phyloP scores from a whole-genome alignment of 2,113 vertebrate genomes.

The Bothrops jararaca region DNA sequence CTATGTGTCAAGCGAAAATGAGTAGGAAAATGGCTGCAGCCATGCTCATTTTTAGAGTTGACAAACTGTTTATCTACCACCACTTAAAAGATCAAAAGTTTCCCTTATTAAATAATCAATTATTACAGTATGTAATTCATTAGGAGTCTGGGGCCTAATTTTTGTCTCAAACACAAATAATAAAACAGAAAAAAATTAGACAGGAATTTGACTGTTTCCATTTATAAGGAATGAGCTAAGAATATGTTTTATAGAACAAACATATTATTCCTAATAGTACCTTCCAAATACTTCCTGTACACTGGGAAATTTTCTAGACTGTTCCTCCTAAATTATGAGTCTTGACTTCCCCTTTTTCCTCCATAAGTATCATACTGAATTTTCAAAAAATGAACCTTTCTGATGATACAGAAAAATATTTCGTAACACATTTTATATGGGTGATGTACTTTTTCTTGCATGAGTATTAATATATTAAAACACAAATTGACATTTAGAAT shows the following conservation, averaged over 20 bases:
- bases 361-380: background rate
- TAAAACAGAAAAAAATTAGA: background rate
- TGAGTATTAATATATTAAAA: background rate
- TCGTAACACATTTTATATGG: background rate
- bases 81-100: background rate
- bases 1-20: no score
- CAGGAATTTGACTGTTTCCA: conserved; percentile 27
- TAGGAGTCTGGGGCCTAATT: background rate
- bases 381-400: background rate
- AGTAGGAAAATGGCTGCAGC: no score
- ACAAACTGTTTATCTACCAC: background rate
- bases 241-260: background rate
- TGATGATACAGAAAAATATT: background rate
- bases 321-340: background rate
- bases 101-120: background rate
- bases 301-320: background rate
- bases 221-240: conserved; percentile 33
- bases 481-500: background rate
- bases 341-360: background rate
- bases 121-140: background rate
- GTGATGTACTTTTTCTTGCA: background rate
- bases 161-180: background rate
- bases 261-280: background rate
- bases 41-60: no score
- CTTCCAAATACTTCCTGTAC: background rate